Evolutionary conservation across 2,888 invertebrate species (phyloP), one percentile per base, ranked within the genome.

Genomic region (Drosophila greeni): DNA sequence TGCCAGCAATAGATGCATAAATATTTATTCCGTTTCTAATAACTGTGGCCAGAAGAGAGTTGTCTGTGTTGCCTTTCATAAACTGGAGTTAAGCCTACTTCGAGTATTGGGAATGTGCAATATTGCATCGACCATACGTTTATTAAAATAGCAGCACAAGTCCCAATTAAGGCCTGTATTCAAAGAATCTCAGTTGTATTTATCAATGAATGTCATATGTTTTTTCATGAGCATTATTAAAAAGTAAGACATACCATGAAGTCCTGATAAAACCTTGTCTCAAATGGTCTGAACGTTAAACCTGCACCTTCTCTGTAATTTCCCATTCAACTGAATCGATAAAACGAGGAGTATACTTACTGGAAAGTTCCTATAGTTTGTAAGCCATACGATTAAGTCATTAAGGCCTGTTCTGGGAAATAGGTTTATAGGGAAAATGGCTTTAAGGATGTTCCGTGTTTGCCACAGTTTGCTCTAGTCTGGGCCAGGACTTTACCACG

Each of bases 361-460:
- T 9, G 2, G 24, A n/a, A 47, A 34, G 18, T 34, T 14, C 26
- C 6, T 18, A 3, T 34, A 11, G 36, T 12, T 29, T 29, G 24
- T 37, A 5, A 12, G 18, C 39, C 18, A n/a, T 14, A 18, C 26
- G 26, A 9, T 31, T 29, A 23, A 56, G 29, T 5, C 16, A 23
- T 52, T 23, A 37, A 12, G 24, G 18, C 18, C 31, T 18, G 7
- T 29, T 12, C 4, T 18, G 8, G 14, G 9, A 31, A 47, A 47
- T 47, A n/a, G 4, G 31, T 47, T 18, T 20, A 20, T 14, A 47
- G 14, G 18, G 20, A 47, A n/a, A 20, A 18, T n/a, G 12, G 18
- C 59, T 45, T 59, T 45, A 58, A 58, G 59, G 9, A 39, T 24
- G 7, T 31, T 4, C 12, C 12, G 1, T 12, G 9, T 9, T 16